A percentile compares a stretch with the other conserved stretches of the same genome.
phyloP scores from a whole-genome alignment of 2,113 vertebrate species.

The Mungos mungo region DNA sequence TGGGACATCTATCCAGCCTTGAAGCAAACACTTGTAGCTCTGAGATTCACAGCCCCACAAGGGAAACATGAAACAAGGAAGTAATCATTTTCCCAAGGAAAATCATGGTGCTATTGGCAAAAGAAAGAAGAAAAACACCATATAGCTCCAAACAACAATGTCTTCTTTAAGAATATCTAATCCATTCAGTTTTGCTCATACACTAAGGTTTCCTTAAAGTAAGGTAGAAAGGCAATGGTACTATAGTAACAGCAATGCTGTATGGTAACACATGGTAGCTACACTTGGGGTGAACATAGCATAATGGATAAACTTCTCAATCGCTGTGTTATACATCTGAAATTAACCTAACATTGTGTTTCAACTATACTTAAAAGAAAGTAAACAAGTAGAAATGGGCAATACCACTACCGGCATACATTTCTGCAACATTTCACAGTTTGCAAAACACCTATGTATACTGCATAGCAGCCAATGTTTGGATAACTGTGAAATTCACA shows the following conservation, averaged over 20 bases:
- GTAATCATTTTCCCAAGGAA: neutral
- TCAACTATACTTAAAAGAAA: neutral
- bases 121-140: neutral
- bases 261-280: neutral
- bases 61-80: neutral
- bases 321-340: neutral
- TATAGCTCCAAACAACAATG: neutral
- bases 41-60: neutral
- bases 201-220: neutral
- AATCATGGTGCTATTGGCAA: neutral
- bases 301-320: neutral
- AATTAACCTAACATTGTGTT: neutral
- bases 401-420: neutral
- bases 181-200: neutral
- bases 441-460: neutral
- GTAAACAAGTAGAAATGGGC: neutral
- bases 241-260: neutral
- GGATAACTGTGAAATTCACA: neutral
- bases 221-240: neutral
- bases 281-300: neutral
- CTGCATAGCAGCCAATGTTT: neutral
- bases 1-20: neutral
- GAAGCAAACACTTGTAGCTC: neutral
- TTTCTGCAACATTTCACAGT: neutral
- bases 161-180: neutral